Percentiles rank a stretch among this genome's conserved stretches.
These are phyloP conservation scores for Sebastes elongatus DNA, from an alignment of 2,797 vertebrate species.

Conservation along the genomic window DNA sequence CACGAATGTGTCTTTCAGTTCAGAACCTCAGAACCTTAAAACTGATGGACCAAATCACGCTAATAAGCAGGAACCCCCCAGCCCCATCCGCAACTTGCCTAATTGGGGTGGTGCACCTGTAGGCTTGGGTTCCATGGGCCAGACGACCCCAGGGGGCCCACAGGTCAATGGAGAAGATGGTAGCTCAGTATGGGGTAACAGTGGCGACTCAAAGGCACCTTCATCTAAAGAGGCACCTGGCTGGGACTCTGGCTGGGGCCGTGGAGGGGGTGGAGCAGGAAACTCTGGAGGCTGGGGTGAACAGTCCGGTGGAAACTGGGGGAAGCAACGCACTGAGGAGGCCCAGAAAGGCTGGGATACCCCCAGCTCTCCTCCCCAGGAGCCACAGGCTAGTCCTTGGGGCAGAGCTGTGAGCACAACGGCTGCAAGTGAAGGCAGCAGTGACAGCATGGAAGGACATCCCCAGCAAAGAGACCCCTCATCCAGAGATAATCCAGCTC, in stretches of 20 bases:
- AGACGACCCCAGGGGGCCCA: constrained; percentile 88
- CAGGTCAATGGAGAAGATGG: constrained; percentile 91
- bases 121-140: constrained; percentile 86
- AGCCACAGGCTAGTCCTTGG: constrained; percentile 85
- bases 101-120: constrained; percentile 86
- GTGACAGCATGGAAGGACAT: constrained; percentile 85
- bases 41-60: constrained; percentile 99
- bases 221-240: constrained; percentile 90
- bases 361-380: constrained; percentile 79
- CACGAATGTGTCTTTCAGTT: constrained; percentile 97
- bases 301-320: constrained; percentile 87
- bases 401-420: constrained; percentile 86
- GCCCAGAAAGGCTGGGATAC: constrained; percentile 81
- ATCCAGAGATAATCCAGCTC: constrained; percentile 87
- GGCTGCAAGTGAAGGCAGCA: constrained; percentile 89
- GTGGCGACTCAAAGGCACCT: constrained; percentile 87
- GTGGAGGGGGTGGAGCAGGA: constrained; percentile 82
- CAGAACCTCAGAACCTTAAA: constrained; percentile 99
- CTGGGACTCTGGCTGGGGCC: constrained; percentile 90
- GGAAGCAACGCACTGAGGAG: constrained; percentile 83
- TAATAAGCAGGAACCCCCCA: constrained; percentile 83
- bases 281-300: constrained; percentile 89
- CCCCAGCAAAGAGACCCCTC: constrained; percentile 77
- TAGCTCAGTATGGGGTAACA: constrained; percentile 89
- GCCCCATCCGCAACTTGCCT: constrained; percentile 89